Base-by-base conservation (phyloP, 1,140 invertebrate species). In the Drosophila guanche region DNA sequence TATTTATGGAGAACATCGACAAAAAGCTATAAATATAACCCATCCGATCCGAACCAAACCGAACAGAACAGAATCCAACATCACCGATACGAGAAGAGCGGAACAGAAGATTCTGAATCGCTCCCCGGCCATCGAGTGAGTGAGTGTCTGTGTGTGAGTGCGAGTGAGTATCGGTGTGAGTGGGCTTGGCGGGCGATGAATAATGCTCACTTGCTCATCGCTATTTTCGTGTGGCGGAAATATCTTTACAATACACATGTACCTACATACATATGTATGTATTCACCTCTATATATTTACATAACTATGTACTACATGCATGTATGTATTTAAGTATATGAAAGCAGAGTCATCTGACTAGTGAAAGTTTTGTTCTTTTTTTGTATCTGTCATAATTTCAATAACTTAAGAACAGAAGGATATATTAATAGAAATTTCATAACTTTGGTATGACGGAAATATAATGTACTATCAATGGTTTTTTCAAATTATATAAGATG, bases 181-280 rank as follows among this genome's bases (percentile, higher is more conserved):
- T 73, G 71, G 66, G 52, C 50, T 25, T 59, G 57, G 54, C 59
- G 59, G 56, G 61, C 58, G 63, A 52, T 85, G 81, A 86, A 86
- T 86, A 79, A 84, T 84, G 60, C 73, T 83, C 57, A 83, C 70
- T 83, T 79, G 76, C 79, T 85, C 81, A 85, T 85, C 83, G 77
- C 83, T 85, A 85, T 85, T 85, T 85, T 85, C 43, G 81, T 86
- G 71, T 73, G 76, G 60, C 73, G 77, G 68, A 80, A 79, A 79
- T 71, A 65, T 75, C 63, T 57, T 75, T 43, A 52, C 63, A 80
- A 27, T 56, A 48, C 52, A 51, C 48, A 55, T 42, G 41, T 37
- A 25, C 27, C 51, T 61, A 75, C 45, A 48, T 65, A 48, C 42
- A 29, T 27, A 37, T 37, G 10, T 53, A 55, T 42, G 41, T 37